These are phyloP conservation scores for Lucifuga dentata DNA, from an alignment of 2,113 vertebrate species.

Conservation along the genomic window DNA sequence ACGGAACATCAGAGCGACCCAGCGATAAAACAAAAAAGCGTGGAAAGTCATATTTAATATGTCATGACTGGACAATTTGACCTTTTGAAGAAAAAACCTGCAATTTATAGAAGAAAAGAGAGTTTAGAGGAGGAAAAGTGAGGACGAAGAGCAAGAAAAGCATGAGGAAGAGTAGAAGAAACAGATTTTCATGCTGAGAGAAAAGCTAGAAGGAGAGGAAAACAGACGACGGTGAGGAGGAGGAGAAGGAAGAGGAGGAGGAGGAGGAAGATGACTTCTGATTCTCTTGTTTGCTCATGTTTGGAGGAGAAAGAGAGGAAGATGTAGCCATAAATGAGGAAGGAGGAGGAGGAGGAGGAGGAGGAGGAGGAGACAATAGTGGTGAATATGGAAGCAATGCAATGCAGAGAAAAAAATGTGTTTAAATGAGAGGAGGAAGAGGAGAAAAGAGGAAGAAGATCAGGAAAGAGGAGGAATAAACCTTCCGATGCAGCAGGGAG, in stretches of 20 bases:
- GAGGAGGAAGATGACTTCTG: background rate
- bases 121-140: background rate
- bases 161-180: no score
- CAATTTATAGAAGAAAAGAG: background rate
- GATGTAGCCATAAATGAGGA: background rate
- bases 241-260: background rate
- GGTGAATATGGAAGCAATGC: no score
- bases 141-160: background rate
- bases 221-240: no score
- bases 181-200: no score
- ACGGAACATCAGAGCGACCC: slow-evolving; percentile 4
- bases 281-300: background rate
- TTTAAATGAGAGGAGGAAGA: slow-evolving; percentile 13
- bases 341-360: slow-evolving; percentile 17
- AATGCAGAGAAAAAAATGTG: no score
- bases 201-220: no score
- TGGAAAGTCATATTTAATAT: no score
- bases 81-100: no score
- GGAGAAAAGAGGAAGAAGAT: background rate
- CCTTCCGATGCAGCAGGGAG: no score
- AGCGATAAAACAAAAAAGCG: background rate
- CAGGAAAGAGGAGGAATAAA: background rate
- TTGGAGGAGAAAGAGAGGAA: slow-evolving; percentile 10
- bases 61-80: no score
- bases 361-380: background rate